Base-by-base conservation (phyloP, 2,888 invertebrate species). In the Synanthedon myopaeformis region DNA sequence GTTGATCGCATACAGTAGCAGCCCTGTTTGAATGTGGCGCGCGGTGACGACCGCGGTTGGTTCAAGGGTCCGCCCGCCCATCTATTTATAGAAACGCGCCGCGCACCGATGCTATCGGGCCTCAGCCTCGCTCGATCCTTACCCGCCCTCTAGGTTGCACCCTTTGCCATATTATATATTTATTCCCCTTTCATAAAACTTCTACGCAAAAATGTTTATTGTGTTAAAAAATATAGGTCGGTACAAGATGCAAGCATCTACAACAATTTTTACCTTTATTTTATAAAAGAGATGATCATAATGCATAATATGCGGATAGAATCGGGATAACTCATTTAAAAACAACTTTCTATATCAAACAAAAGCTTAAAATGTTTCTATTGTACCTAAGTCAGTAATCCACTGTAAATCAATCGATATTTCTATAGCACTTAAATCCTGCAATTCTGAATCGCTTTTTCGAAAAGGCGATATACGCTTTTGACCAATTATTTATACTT, bases 61-160 rank as follows among this genome's bases (percentile, higher is more conserved):
- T 84, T 85, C 84, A 84, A 85, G 86, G 82, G 83, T 86, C 82
- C 71, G 78, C 72, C 68, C 66, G 74, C 70, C 66, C 66, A 70
- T 77, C 86, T 87, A 87, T 87, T 87, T 86, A 84, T 87, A 87
- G 85, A 69, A 13, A 48, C 42, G 49, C 52, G 48, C 28, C 41
- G 49, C 17, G 51, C 28, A 49, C n/a, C 50, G 58, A 56, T 58
- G 56, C 49, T 56, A 58, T 58, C 58, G 52, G 41, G 42, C 41
- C 42, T 14, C 49, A 51, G 53, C 64, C 74, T 69, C 76, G 74
- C 76, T 74, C 77, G 74, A 73, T 71, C 74, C 73, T 71, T 75
- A 69, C 80, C 80, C 82, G 82, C 82, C 81, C 78, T 75, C 75
- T 68, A 69, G 74, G 45, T 45, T 17, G 73, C 82, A 82, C 80